phyloP scores from a whole-genome alignment of 2,888 invertebrate genomes.

The Brachyptera putata region DNA sequence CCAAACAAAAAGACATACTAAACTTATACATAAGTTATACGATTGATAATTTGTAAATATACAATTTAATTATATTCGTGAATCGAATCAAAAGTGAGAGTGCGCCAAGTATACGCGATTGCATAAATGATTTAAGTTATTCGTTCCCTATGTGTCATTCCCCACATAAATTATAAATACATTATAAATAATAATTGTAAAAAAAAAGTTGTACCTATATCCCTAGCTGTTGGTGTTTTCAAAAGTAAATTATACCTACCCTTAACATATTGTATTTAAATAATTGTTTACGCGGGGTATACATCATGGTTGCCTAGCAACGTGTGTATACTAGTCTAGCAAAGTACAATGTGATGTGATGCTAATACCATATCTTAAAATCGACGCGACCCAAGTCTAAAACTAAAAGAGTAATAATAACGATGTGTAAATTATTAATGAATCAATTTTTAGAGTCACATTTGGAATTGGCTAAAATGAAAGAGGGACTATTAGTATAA shows the following conservation, averaged over 20 bases:
- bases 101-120: neutral
- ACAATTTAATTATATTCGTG: slow-evolving; percentile 8
- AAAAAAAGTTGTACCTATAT: neutral
- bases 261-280: neutral
- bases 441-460: slow-evolving; percentile 20
- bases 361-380: slow-evolving; percentile 33
- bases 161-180: neutral
- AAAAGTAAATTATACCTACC: slow-evolving; percentile 12
- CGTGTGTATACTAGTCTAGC: neutral
- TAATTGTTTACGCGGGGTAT: too few species aligned
- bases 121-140: neutral
- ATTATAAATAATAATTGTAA: slow-evolving; percentile 7
- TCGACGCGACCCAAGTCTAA: slow-evolving; percentile 23
- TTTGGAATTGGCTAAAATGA: neutral
- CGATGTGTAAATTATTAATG: slow-evolving; percentile 24
- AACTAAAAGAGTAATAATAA: slow-evolving; percentile 28
- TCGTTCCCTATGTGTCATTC: slow-evolving; percentile 10
- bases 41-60: slow-evolving; percentile 16
- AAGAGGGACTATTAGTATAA: neutral
- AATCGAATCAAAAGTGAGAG: slow-evolving; percentile 1
- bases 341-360: slow-evolving; percentile 32
- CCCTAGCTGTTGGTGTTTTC: slow-evolving; percentile 30
- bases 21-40: slow-evolving; percentile 28
- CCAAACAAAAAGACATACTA: slow-evolving; percentile 7
- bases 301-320: too few species aligned